Base-by-base conservation (phyloP, 2,888 invertebrate species). In the Patella ulyssiponensis region DNA sequence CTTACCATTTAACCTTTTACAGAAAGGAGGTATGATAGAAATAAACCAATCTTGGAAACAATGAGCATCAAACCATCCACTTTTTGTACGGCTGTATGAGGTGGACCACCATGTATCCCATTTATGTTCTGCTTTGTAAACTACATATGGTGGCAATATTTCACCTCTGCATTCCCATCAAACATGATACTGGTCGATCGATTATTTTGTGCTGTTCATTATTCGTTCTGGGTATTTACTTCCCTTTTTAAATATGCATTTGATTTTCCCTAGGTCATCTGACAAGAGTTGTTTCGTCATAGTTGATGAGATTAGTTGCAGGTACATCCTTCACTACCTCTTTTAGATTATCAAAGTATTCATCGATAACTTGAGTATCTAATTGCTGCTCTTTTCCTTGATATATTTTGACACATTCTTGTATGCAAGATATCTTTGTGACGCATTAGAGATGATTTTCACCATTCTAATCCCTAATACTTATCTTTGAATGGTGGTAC, bases 91-190 rank as follows among this genome's bases (percentile, higher is more conserved):
- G 81, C 91, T 92, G 81, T 88, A 69, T 72, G 87, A 83, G 73
- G 73, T 20, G 91, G 92, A 12, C 92, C 92, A 73, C 92, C 92
- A 93, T 12, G 89, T 87, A 69, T 87, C 80, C 83, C 89, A 91
- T n/a, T 92, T 69, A 78, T 91, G 75, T 77, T 85, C 83, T 1
- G 91, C 85, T 84, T 92, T 93, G 81, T 92, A 92, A 0, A 92
- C 90, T 7, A 92, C 90, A 82, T 92, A 92, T 44, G 86, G 84
- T 12, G 92, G 91, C 44, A 92, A 81, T 3, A 91, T 33, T 69
- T 83, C 79, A 9, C 92, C 92, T 80, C 84, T 14, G 92, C 91
- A 69, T 88, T 86, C 14, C 86, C 90, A 75, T 90, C 87, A 77
- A 92, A 85, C 92, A 92, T 92, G 17, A 86, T 85, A 1, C 88